These are phyloP conservation scores for Bradypodion ventrale DNA, from an alignment of 2,797 vertebrate genomes.

Conservation along the genomic window DNA sequence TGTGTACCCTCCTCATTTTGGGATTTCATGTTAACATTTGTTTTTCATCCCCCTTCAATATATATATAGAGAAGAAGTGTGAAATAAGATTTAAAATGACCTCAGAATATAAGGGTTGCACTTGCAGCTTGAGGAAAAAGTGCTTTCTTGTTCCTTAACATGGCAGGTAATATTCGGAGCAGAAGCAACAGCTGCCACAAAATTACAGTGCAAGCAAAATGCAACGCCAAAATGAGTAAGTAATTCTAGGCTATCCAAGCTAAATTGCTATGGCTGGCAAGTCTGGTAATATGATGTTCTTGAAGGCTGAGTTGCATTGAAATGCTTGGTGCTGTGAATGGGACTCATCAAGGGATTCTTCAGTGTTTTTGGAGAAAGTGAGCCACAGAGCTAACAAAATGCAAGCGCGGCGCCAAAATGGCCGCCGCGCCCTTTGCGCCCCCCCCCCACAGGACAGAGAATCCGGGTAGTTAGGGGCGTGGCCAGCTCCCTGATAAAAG, in stretches of 20 bases:
- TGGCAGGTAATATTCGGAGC: slow-evolving; percentile 24
- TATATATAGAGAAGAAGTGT: background rate
- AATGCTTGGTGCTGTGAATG: slow-evolving; percentile 8
- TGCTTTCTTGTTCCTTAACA: slow-evolving; percentile 3
- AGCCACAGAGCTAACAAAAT: slow-evolving; percentile 11
- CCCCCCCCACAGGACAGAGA: too few relatives aligned
- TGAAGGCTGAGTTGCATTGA: slow-evolving; percentile 9
- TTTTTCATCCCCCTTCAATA: background rate
- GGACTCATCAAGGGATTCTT: slow-evolving; percentile 16
- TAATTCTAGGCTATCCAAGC: slow-evolving; percentile 3
- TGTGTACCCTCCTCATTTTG: background rate
- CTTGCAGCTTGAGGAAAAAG: background rate
- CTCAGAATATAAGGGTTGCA: background rate
- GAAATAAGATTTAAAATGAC: background rate
- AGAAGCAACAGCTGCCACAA: slow-evolving; percentile 19
- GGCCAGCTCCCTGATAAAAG: too few relatives aligned
- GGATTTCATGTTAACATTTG: background rate
- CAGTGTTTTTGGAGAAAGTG: slow-evolving; percentile 9
- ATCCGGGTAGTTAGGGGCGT: too few relatives aligned
- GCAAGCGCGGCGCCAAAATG: too few relatives aligned
- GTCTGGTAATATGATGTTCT: background rate
- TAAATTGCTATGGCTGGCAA: slow-evolving; percentile 10
- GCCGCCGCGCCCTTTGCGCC: too few relatives aligned
- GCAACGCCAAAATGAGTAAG: slow-evolving; percentile 29
- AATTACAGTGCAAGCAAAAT: slow-evolving; percentile 29